phyloP scores from a whole-genome alignment of 1,140 invertebrate genomes.

The Metaphire vulgaris region DNA sequence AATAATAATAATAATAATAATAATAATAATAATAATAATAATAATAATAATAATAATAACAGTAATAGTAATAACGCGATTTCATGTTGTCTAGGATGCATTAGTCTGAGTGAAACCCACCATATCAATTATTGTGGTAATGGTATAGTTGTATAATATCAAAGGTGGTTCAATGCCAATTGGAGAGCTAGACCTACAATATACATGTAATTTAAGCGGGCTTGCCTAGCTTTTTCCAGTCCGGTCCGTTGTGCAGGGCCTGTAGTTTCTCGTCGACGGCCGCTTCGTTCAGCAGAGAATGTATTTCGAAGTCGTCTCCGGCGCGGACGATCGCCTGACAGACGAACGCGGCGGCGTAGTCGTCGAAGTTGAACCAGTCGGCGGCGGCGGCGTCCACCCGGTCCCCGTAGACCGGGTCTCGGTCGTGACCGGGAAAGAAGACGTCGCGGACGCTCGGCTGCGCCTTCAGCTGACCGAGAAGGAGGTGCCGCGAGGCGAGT shows the following conservation, averaged over 20 bases:
- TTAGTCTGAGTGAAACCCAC: too few relatives aligned
- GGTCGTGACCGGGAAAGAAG: constrained; percentile 22
- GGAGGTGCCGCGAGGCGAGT: constrained; percentile 10
- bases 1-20: constrained; percentile 4
- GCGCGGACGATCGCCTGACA: constrained; percentile 32
- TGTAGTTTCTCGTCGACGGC: constrained; percentile 33
- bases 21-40: constrained; percentile 1
- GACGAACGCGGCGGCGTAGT: constrained; percentile 9
- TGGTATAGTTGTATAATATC: too few relatives aligned
- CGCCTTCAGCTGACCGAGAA: constrained; percentile 20
- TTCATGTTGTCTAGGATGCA: too few relatives aligned
- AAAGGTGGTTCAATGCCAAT: too few relatives aligned
- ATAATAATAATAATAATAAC: not conserved
- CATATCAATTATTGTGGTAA: too few relatives aligned
- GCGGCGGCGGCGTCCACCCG: constrained; percentile 2
- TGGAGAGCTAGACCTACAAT: too few relatives aligned
- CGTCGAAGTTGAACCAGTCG: constrained; percentile 28
- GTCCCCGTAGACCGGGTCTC: constrained; percentile 1
- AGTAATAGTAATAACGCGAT: not conserved
- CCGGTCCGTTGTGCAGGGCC: constrained; percentile 38
- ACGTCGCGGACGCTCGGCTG: constrained; percentile 15
- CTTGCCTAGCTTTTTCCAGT: constrained; percentile 46
- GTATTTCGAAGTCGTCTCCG: constrained; percentile 39
- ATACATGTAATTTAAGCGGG: too few relatives aligned
- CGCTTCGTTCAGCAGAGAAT: constrained; percentile 35